phyloP scores from a whole-genome alignment of 2,797 vertebrate species.

The Chiloscyllium punctatum region DNA sequence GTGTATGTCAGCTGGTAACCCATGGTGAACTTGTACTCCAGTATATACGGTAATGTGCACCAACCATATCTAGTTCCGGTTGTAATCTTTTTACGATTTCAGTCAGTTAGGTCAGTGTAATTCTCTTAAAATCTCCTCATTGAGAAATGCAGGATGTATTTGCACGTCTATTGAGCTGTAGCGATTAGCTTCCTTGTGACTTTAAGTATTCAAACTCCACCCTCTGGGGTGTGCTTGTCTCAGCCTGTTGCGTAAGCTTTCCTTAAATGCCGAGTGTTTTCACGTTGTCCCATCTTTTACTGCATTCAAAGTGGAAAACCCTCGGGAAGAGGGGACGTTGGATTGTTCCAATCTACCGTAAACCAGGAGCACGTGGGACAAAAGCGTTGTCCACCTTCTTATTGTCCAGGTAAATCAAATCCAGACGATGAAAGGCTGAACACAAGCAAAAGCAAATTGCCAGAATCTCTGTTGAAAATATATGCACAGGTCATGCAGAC shows the following conservation, averaged over 20 bases:
- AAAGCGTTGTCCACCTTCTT: background rate
- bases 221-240: background rate
- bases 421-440: background rate
- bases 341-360: background rate
- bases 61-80: background rate
- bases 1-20: background rate
- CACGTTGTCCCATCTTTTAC: background rate
- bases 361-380: background rate
- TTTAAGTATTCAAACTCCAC: constrained; percentile 28
- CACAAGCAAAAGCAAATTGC: background rate
- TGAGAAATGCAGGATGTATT: background rate
- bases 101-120: background rate
- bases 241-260: background rate
- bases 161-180: background rate
- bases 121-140: background rate
- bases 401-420: background rate
- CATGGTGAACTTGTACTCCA: background rate
- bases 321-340: too few species aligned
- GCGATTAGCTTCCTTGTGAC: background rate
- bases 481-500: background rate
- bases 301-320: background rate
- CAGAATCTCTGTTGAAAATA: background rate
- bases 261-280: background rate
- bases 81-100: background rate
- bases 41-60: background rate